Percentiles rank a stretch among this genome's conserved stretches.
These are phyloP conservation scores for Ischnus inquisitorius DNA, from an alignment of 2,888 invertebrate genomes.

Conservation along the genomic window DNA sequence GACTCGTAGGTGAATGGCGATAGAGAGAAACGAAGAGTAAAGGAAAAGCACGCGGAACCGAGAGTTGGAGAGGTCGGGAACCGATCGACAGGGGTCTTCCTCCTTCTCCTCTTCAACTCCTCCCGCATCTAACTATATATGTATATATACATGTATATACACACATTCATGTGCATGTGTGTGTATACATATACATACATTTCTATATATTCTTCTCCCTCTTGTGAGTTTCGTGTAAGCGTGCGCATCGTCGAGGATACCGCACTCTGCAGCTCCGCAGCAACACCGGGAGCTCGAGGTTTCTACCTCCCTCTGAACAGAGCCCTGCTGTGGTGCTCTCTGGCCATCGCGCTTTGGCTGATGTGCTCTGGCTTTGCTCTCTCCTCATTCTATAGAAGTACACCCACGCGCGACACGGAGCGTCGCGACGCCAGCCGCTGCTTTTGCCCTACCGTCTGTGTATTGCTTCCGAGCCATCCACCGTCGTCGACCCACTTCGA, in stretches of 20 bases:
- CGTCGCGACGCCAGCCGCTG: conserved; percentile 71
- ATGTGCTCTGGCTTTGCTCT: conserved; percentile 6
- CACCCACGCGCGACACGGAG: conserved; percentile 76
- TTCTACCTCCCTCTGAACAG: conserved; percentile 36
- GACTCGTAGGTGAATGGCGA: conserved; percentile 64
- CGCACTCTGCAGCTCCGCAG: conserved; percentile 34
- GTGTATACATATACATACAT: conserved; percentile 8
- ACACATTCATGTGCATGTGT: not conserved
- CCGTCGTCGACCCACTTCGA: conserved; percentile 67
- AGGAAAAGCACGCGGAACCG: conserved; percentile 74
- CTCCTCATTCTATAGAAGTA: conserved; percentile 53
- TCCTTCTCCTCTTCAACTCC: conserved; percentile 15
- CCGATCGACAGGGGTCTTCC: conserved; percentile 75
- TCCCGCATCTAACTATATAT: conserved; percentile 2
- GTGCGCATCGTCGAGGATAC: conserved; percentile 42
- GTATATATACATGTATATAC: conserved; percentile 11
- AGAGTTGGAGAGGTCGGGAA: conserved; percentile 82
- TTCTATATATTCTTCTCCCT: conserved; percentile 17
- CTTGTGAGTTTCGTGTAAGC: conserved; percentile 20
- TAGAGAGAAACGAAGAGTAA: conserved; percentile 24
- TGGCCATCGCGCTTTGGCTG: conserved; percentile 15
- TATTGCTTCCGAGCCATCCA: conserved; percentile 57
- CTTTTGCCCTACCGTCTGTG: conserved; percentile 46
- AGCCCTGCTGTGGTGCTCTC: conserved; percentile 10
- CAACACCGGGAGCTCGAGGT: conserved; percentile 24